These are phyloP conservation scores for Caradrina clavipalpis DNA, from an alignment of 2,888 invertebrate species.

Conservation along the genomic window DNA sequence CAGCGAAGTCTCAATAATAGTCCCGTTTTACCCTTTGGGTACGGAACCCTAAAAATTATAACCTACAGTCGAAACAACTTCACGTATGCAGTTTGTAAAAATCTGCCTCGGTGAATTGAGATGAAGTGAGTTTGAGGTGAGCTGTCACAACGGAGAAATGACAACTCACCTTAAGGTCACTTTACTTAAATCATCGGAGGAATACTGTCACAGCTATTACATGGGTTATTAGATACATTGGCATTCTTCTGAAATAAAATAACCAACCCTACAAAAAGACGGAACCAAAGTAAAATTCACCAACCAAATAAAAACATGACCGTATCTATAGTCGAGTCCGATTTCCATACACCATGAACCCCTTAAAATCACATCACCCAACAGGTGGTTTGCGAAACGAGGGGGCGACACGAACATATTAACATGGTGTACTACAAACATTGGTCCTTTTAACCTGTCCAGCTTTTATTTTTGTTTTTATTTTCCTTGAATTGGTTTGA, in stretches of 20 bases:
- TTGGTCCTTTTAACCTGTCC: constrained; percentile 32
- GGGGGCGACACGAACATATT: constrained; percentile 62
- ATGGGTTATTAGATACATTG: too few species aligned
- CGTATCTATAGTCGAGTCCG: constrained; percentile 3
- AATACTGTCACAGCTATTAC: too few species aligned
- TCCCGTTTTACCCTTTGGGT: too few species aligned
- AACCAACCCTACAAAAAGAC: neutral
- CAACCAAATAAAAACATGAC: constrained; percentile 27
- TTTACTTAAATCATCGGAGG: too few species aligned
- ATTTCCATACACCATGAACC: constrained; percentile 29
- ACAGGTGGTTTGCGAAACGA: constrained; percentile 66
- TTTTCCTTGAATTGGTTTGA: constrained; percentile 29
- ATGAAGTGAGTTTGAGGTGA: too few species aligned
- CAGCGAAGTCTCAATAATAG: too few species aligned
- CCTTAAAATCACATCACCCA: constrained; percentile 63
- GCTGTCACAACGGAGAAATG: too few species aligned
- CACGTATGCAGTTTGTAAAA: too few species aligned
- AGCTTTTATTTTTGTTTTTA: constrained; percentile 21
- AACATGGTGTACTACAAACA: constrained; percentile 47
- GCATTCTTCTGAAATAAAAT: neutral
- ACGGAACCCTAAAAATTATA: too few species aligned
- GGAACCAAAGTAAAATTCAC: constrained; percentile 12
- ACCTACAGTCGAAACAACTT: too few species aligned
- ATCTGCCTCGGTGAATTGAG: too few species aligned
- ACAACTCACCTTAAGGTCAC: too few species aligned